Evolutionary conservation across 1,140 invertebrate genomes (phyloP).

Genomic region (Geopemphigus sp.): DNA sequence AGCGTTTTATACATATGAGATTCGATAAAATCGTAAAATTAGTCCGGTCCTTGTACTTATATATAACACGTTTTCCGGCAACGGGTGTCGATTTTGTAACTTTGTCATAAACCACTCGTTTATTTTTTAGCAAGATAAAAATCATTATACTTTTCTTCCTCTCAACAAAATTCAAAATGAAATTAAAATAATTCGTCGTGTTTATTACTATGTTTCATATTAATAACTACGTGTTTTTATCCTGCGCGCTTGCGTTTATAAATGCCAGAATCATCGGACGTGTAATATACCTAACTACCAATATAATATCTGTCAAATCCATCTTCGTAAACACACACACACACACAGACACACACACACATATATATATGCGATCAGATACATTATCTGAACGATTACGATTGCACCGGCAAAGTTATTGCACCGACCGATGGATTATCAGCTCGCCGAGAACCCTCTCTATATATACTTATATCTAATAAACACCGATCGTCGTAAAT

Average conservation of each 20-base stretch:
- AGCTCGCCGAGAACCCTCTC: not conserved
- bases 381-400: constrained; percentile 29
- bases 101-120: too few relatives aligned
- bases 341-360: too few relatives aligned
- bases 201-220: not conserved
- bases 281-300: not conserved
- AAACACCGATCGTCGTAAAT: constrained; percentile 24
- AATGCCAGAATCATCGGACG: not conserved
- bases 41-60: too few relatives aligned
- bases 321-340: not conserved
- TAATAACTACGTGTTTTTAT: not conserved
- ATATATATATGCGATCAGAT: not conserved
- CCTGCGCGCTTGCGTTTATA: not conserved
- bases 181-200: too few relatives aligned
- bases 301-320: not conserved
- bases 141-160: too few relatives aligned
- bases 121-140: too few relatives aligned
- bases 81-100: too few relatives aligned
- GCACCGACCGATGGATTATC: not conserved
- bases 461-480: not conserved
- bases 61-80: too few relatives aligned
- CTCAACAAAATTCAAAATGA: too few relatives aligned
- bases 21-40: too few relatives aligned
- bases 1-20: too few relatives aligned
- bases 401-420: not conserved